Conservation (phyloP, 2,888 invertebrate species). For the Nipponacmea schrenckii region DNA sequence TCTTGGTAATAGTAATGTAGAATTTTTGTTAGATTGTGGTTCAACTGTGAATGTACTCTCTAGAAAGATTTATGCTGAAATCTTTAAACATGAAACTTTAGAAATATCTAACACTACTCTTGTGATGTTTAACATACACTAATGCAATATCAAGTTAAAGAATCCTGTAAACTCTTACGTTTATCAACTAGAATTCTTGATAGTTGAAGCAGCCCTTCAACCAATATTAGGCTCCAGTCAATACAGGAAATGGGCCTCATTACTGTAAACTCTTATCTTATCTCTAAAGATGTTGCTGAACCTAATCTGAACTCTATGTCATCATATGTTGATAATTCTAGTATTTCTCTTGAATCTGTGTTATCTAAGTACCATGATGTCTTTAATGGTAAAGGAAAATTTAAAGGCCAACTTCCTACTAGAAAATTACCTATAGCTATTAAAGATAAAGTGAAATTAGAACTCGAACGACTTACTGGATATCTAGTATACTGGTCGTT, state of each 20-base stretch:
- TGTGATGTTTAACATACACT: not conserved
- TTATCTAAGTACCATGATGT: too few relatives aligned
- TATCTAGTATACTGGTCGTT: too few relatives aligned
- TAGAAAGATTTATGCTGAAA: too few relatives aligned
- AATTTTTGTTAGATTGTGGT: not conserved
- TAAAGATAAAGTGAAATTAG: not conserved
- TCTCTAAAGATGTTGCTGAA: not conserved
- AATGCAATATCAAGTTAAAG: too few relatives aligned
- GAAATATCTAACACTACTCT: too few relatives aligned
- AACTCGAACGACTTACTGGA: not conserved
- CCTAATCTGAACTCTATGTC: too few relatives aligned
- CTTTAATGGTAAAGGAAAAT: too few relatives aligned
- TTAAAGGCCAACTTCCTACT: conserved; percentile 3
- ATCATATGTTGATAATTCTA: too few relatives aligned
- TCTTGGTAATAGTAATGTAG: not conserved
- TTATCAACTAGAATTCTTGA: not conserved
- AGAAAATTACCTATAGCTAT: not conserved
- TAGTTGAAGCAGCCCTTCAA: not conserved
- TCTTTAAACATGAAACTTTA: too few relatives aligned
- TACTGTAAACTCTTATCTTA: not conserved
- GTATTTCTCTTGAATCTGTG: too few relatives aligned
- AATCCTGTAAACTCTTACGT: not conserved
- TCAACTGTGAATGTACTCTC: not conserved
- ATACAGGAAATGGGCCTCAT: not conserved
- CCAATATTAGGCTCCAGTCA: not conserved